These are phyloP conservation scores for Cantharis nigra DNA, from an alignment of 2,888 invertebrate species.

Conservation along the genomic window DNA sequence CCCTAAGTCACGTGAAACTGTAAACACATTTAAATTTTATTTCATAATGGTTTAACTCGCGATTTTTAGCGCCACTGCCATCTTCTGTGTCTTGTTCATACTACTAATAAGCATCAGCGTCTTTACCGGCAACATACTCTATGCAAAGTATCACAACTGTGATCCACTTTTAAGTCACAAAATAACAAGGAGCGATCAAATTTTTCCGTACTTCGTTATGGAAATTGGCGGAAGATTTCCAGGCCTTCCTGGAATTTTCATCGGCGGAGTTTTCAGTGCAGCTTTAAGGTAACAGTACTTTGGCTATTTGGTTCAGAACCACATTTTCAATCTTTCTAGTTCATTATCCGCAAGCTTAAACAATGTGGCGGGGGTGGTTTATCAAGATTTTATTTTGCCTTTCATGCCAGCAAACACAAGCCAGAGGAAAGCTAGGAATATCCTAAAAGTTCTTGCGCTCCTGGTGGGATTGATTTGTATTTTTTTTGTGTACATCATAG, in stretches of 20 bases:
- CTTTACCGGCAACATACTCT: conserved; percentile 46
- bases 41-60: background rate
- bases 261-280: conserved; percentile 74
- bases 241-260: conserved; percentile 73
- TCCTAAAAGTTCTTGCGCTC: conserved; percentile 61
- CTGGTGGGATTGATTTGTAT: conserved; percentile 72
- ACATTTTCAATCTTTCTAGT: conserved; percentile 46
- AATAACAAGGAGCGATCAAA: conserved; percentile 60
- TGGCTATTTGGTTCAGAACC: too few relatives aligned
- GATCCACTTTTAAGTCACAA: conserved; percentile 64
- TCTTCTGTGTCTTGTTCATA: background rate
- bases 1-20: conserved; percentile 60
- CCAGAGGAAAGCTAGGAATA: conserved; percentile 60
- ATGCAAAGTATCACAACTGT: conserved; percentile 66
- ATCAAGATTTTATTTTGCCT: conserved; percentile 66
- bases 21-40: conserved; percentile 39
- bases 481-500: conserved; percentile 66
- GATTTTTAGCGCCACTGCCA: background rate
- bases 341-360: conserved; percentile 68
- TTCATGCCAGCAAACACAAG: conserved; percentile 58
- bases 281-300: conserved; percentile 62
- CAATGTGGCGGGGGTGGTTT: conserved; percentile 67
- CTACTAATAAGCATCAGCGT: background rate
- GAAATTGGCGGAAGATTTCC: conserved; percentile 65
- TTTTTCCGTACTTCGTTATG: conserved; percentile 72